phyloP scores from a whole-genome alignment of 2,797 vertebrate species.

The Pagetopsis macropterus region DNA sequence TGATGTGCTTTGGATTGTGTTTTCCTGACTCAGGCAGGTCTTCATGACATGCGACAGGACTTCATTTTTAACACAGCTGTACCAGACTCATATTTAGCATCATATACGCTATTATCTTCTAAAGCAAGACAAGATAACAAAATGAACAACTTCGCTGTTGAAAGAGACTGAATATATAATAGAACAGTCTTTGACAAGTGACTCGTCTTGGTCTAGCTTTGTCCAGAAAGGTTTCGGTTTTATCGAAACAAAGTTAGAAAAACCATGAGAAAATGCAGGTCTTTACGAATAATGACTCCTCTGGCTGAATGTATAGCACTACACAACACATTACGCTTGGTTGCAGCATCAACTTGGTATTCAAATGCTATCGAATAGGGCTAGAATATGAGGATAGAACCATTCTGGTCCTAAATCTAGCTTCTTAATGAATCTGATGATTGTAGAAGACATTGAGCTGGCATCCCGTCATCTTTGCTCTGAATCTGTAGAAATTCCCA shows the following conservation, averaged over 20 bases:
- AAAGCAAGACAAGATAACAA: conserved; percentile 12
- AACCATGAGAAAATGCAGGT: neutral
- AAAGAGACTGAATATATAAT: conserved; percentile 4
- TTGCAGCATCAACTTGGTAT: conserved; percentile 20
- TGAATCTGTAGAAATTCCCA: conserved; percentile 25
- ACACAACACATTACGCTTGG: conserved; percentile 41
- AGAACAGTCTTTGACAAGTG: neutral
- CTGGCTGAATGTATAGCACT: conserved; percentile 81
- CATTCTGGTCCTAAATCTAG: conserved; percentile 41
- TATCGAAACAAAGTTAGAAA: neutral
- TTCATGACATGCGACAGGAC: conserved; percentile 23
- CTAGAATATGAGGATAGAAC: conserved; percentile 27
- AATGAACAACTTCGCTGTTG: neutral
- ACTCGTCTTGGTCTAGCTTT: neutral
- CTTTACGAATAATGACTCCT: conserved; percentile 14
- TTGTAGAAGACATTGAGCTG: conserved; percentile 35
- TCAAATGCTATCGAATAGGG: conserved; percentile 5
- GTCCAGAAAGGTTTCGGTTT: neutral
- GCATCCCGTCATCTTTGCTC: conserved; percentile 5
- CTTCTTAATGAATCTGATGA: conserved; percentile 43
- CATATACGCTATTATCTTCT: conserved; percentile 9
- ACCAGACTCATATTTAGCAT: conserved; percentile 17
- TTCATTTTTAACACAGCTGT: conserved; percentile 16
- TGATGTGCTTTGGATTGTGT: conserved; percentile 29
- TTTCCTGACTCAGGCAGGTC: conserved; percentile 23